A percentile compares a stretch with the other conserved stretches of the same genome.
These are phyloP conservation scores for Sebastes trivittatus DNA, from an alignment of 2,797 vertebrate species.

Conservation along the genomic window DNA sequence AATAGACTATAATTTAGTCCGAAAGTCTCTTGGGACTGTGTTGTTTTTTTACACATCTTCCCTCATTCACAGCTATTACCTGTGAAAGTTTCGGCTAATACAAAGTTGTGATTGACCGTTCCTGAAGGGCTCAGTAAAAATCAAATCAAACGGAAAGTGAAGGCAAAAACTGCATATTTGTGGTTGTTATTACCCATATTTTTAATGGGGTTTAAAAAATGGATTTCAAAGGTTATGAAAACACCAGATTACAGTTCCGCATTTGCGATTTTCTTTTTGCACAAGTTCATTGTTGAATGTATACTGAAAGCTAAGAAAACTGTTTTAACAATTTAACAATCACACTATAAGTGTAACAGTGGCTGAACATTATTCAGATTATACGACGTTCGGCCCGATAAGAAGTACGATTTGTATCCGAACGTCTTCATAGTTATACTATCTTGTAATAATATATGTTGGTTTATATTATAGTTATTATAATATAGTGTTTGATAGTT, in stretches of 20 bases:
- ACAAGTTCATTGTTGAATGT: conserved; percentile 71
- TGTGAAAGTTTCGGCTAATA: conserved; percentile 19
- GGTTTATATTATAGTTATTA: conserved; percentile 61
- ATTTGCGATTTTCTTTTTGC: conserved; percentile 48
- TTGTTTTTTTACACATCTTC: conserved; percentile 33
- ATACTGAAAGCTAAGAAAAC: conserved; percentile 48
- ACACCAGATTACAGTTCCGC: conserved; percentile 12
- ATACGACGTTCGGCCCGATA: conserved; percentile 33
- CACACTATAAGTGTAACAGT: conserved; percentile 36
- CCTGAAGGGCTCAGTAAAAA: conserved; percentile 32
- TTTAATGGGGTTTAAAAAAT: conserved; percentile 52
- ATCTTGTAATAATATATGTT: conserved; percentile 70
- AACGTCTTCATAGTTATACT: conserved; percentile 55
- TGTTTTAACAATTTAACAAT: conserved; percentile 31
- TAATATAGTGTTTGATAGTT: conserved; percentile 64
- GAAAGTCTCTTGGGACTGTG: conserved; percentile 27
- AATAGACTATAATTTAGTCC: conserved; percentile 35
- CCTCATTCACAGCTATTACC: conserved; percentile 46
- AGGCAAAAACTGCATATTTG: conserved; percentile 21
- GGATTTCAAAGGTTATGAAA: conserved; percentile 10
- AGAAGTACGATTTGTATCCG: conserved; percentile 66
- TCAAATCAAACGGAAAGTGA: conserved; percentile 16
- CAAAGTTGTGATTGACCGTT: conserved; percentile 15
- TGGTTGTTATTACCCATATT: conserved; percentile 55
- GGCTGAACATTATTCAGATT: conserved; percentile 29